Conservation (phyloP, 2,888 invertebrate species). For the Nezara viridula region DNA sequence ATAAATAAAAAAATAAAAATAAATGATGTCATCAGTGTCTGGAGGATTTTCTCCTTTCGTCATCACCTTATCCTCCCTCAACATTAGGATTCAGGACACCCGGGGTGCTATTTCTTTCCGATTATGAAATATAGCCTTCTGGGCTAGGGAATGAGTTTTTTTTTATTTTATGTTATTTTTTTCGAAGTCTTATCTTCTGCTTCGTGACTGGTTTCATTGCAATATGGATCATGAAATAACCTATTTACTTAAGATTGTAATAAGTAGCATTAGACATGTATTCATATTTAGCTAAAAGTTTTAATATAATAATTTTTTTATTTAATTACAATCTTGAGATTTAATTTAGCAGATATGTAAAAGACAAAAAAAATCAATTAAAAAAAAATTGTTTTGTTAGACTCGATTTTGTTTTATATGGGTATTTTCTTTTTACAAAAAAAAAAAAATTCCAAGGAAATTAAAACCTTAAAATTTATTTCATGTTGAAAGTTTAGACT, state of each 20-base stretch:
- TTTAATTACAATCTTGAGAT: too few species aligned
- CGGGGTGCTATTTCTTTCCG: background rate
- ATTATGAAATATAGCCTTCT: background rate
- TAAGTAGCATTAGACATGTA: background rate
- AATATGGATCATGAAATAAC: background rate
- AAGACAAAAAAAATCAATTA: too few species aligned
- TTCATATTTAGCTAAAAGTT: too few species aligned
- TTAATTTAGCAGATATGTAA: too few species aligned
- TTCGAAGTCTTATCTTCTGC: background rate
- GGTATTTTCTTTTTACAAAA: too few species aligned
- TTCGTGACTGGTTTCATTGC: background rate
- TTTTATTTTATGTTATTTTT: background rate
- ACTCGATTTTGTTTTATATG: too few species aligned
- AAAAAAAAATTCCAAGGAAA: too few species aligned
- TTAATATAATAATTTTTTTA: too few species aligned
- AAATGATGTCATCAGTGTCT: background rate
- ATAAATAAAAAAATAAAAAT: background rate
- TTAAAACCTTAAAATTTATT: too few species aligned
- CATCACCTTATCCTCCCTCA: background rate
- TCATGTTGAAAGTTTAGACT: too few species aligned
- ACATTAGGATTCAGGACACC: background rate
- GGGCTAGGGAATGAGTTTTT: background rate
- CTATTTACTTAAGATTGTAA: background rate
- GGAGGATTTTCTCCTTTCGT: background rate
- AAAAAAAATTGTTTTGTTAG: too few species aligned